These are phyloP conservation scores for Apoda limacodes DNA, from an alignment of 2,888 invertebrate species.

Conservation along the genomic window DNA sequence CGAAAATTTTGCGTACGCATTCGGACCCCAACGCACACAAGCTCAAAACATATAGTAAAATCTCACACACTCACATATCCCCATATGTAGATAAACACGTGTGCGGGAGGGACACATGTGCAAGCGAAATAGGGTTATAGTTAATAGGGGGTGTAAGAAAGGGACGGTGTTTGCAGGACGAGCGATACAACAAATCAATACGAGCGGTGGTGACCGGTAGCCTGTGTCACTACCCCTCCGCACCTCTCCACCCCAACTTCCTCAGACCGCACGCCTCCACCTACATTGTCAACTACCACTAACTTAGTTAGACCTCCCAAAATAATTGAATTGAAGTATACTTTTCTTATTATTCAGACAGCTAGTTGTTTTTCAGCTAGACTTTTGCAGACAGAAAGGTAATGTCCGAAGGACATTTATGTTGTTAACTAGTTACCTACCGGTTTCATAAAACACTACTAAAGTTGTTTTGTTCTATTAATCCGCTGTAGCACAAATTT, in stretches of 20 bases:
- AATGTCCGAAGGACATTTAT: too few relatives aligned
- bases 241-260: conserved; percentile 15
- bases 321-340: too few relatives aligned
- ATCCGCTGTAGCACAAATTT: too few relatives aligned
- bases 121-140: conserved; percentile 30
- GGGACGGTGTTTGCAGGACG: conserved; percentile 63
- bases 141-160: conserved; percentile 34
- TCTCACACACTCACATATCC: conserved; percentile 26
- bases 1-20: conserved; percentile 48
- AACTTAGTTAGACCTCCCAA: conserved; percentile 29
- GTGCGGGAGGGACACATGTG: conserved; percentile 49
- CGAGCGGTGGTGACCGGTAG: conserved; percentile 71
- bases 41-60: conserved; percentile 35
- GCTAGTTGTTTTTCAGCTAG: too few relatives aligned
- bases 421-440: too few relatives aligned
- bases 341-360: too few relatives aligned
- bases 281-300: conserved; percentile 63
- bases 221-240: conserved; percentile 61
- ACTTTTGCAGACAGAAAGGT: too few relatives aligned
- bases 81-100: conserved; percentile 42
- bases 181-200: conserved; percentile 73
- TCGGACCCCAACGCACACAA: conserved; percentile 61
- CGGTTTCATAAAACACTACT: too few relatives aligned
- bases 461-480: too few relatives aligned
- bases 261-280: conserved; percentile 51